Conservation (phyloP, 2,888 invertebrate genomes). For the Pandemis corylana region DNA sequence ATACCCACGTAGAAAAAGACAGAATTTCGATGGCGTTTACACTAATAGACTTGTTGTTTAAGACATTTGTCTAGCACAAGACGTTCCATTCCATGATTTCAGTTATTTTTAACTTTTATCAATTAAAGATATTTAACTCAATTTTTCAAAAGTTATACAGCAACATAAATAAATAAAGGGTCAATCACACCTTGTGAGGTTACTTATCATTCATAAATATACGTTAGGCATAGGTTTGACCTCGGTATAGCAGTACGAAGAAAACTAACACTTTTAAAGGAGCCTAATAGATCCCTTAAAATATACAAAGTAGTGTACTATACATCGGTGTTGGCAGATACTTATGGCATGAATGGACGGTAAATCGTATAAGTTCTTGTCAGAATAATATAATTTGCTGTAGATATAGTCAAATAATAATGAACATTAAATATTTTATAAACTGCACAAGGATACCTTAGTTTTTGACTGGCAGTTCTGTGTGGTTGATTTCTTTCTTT, state of each 20-base stretch:
- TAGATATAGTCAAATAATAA: neutral
- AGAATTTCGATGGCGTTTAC: too few relatives aligned
- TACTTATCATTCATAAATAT: neutral
- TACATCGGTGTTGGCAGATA: slow-evolving; percentile 24
- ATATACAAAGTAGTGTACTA: slow-evolving; percentile 29
- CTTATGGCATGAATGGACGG: slow-evolving; percentile 28
- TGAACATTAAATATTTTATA: neutral
- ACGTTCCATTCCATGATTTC: too few relatives aligned
- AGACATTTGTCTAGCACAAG: too few relatives aligned
- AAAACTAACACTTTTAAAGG: slow-evolving; percentile 7
- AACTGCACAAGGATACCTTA: neutral
- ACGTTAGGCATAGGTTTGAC: neutral
- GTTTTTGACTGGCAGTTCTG: neutral
- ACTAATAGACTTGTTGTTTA: too few relatives aligned
- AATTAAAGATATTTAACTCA: too few relatives aligned
- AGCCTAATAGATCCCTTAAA: slow-evolving; percentile 26
- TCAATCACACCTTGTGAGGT: neutral
- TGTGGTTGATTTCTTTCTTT: too few relatives aligned
- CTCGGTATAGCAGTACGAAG: neutral
- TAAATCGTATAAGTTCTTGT: slow-evolving; percentile 35
- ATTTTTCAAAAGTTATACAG: too few relatives aligned
- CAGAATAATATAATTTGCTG: neutral
- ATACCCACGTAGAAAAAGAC: too few relatives aligned
- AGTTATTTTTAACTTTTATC: too few relatives aligned
- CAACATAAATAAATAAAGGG: too few relatives aligned